A percentile compares a stretch with the other conserved stretches of the same genome.
These are phyloP conservation scores for Cyclina sinensis DNA, from an alignment of 1,140 invertebrate species.

Conservation along the genomic window DNA sequence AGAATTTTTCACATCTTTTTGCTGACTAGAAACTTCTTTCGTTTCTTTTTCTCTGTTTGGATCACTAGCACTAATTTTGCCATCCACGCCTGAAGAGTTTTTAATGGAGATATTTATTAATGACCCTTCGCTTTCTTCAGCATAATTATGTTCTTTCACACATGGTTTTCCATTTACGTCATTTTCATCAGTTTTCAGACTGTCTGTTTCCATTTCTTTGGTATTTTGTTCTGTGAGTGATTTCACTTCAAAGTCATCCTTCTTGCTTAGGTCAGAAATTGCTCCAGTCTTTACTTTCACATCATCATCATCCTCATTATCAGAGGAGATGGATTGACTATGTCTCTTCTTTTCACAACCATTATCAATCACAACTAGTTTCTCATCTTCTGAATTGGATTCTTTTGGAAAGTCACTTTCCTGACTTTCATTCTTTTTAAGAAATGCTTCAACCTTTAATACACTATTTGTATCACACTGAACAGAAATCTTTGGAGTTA, in stretches of 20 bases:
- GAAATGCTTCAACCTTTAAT: slow-evolving; percentile 22
- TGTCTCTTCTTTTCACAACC: slow-evolving; percentile 45
- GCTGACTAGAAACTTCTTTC: slow-evolving; percentile 26
- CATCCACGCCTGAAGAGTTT: background rate
- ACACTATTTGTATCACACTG: background rate
- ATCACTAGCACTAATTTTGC: background rate
- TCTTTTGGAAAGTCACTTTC: slow-evolving; percentile 66
- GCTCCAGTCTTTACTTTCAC: background rate
- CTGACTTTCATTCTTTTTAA: slow-evolving; percentile 50
- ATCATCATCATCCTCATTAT: slow-evolving; percentile 40
- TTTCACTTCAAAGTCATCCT: background rate
- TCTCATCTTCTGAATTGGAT: slow-evolving; percentile 59
- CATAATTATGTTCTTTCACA: background rate
- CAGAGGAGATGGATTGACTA: slow-evolving; percentile 64
- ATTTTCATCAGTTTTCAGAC: background rate
- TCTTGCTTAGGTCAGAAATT: background rate
- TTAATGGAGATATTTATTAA: background rate
- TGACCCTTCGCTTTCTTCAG: slow-evolving; percentile 3
- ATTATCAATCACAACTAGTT: background rate
- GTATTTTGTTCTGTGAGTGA: background rate
- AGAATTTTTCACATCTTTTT: background rate
- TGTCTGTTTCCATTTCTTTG: background rate
- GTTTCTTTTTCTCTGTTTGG: background rate
- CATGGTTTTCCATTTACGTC: background rate
- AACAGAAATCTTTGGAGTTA: background rate